phyloP scores from a whole-genome alignment of 2,113 vertebrate genomes.

The Corythornis vintsioides region DNA sequence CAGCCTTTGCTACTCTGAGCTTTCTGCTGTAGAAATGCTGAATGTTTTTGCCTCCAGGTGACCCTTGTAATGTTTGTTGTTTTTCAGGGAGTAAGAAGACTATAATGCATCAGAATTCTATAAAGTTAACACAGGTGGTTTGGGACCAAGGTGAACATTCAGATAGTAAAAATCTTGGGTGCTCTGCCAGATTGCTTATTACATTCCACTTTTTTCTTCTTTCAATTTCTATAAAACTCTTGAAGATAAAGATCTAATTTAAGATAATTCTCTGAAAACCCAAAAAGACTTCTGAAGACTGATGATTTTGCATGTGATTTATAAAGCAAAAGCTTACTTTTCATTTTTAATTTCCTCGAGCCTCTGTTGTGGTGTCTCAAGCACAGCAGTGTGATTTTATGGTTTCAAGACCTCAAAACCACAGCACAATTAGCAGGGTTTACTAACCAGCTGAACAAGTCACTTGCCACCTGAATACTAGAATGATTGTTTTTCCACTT shows the following conservation, averaged over 20 bases:
- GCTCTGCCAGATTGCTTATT: neutral
- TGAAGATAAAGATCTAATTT: neutral
- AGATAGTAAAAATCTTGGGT: neutral
- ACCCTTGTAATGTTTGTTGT: neutral
- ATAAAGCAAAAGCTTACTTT: conserved; percentile 7
- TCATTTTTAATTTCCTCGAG: conserved; percentile 14
- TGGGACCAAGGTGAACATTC: neutral
- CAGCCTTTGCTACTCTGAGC: neutral
- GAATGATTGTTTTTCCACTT: neutral
- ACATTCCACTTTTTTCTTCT: neutral
- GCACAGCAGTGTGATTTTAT: neutral
- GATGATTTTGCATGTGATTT: neutral
- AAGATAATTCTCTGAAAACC: conserved; percentile 1
- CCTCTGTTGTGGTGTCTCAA: conserved; percentile 1
- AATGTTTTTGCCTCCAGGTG: neutral
- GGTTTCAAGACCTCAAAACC: conserved; percentile 5
- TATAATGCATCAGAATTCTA: neutral
- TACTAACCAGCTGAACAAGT: conserved; percentile 8
- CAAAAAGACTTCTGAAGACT: neutral
- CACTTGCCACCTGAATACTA: neutral
- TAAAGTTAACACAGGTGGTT: neutral
- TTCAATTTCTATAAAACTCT: neutral
- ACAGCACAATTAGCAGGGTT: conserved; percentile 1
- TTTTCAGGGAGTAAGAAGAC: neutral
- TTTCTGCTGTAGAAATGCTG: neutral